A percentile compares a stretch with the other conserved stretches of the same genome.
Evolutionary conservation across 2,113 vertebrate species (phyloP).

Genomic region (Antechinus flavipes): DNA sequence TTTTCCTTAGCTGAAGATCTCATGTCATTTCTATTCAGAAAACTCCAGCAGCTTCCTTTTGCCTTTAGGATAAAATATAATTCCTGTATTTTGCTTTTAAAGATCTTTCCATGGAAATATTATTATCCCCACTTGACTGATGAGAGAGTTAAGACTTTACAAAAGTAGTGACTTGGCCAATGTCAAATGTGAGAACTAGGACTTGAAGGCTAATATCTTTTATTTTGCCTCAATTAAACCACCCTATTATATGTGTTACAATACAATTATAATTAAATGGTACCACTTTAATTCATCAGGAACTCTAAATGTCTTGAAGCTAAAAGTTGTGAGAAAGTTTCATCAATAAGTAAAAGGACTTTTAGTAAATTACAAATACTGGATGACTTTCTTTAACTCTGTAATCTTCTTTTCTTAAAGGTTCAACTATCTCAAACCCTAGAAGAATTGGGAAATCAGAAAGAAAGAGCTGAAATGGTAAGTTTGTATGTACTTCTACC

Average conservation of each 20-base stretch:
- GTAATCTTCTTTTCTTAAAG: constrained; percentile 81
- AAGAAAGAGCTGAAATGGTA: constrained; percentile 92
- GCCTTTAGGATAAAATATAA: not conserved
- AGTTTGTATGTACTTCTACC: constrained; percentile 68
- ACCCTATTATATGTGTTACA: not conserved
- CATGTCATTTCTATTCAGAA: not conserved
- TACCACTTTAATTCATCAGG: not conserved
- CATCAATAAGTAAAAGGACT: not conserved
- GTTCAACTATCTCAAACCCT: constrained; percentile 91
- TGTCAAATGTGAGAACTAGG: not conserved
- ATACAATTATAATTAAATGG: not conserved
- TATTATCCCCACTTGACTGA: not conserved
- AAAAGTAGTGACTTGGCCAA: not conserved
- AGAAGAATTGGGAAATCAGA: constrained; percentile 91
- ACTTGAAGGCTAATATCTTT: not conserved
- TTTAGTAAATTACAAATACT: not conserved
- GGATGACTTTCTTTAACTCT: not conserved
- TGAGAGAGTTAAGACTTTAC: not conserved
- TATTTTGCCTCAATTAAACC: not conserved
- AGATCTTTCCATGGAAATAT: not conserved
- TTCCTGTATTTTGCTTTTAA: not conserved
- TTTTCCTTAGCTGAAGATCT: not conserved
- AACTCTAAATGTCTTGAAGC: not conserved
- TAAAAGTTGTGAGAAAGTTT: not conserved
- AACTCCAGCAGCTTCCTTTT: not conserved